phyloP scores from a whole-genome alignment of 2,888 invertebrate species.

The Mesochorus sp. region DNA sequence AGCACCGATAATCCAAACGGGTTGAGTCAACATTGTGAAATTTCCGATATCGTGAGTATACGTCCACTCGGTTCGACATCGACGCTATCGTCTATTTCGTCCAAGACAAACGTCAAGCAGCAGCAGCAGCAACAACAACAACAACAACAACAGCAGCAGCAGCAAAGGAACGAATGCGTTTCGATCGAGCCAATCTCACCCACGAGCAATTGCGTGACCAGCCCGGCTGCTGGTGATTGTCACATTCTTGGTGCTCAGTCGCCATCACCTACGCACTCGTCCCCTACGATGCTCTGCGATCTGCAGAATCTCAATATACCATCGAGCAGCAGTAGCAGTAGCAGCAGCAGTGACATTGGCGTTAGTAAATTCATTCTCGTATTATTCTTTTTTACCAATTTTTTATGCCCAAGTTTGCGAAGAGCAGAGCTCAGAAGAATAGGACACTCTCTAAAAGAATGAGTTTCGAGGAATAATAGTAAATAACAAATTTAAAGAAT shows the following conservation, averaged over 20 bases:
- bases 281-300: constrained; percentile 74
- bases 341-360: constrained; percentile 80
- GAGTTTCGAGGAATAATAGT: too few species aligned
- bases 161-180: constrained; percentile 30
- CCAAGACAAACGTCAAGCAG: constrained; percentile 71
- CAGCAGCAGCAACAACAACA: constrained; percentile 62
- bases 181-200: constrained; percentile 33
- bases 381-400: too few species aligned
- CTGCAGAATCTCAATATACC: constrained; percentile 72
- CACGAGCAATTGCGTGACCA: constrained; percentile 44
- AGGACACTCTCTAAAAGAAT: too few species aligned
- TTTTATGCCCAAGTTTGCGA: too few species aligned
- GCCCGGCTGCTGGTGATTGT: constrained; percentile 66
- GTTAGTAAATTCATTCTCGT: too few species aligned
- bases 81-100: constrained; percentile 71
- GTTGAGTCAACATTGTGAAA: constrained; percentile 71
- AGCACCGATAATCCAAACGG: constrained; percentile 64
- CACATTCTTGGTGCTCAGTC: constrained; percentile 65
- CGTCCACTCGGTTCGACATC: constrained; percentile 70
- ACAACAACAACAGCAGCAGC: constrained; percentile 67
- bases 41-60: constrained; percentile 70
- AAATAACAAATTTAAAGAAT: too few species aligned
- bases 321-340: constrained; percentile 81
- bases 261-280: constrained; percentile 70
- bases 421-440: too few species aligned